These are phyloP conservation scores for Euglossa dilemma DNA, from an alignment of 1,140 invertebrate species.

Conservation along the genomic window DNA sequence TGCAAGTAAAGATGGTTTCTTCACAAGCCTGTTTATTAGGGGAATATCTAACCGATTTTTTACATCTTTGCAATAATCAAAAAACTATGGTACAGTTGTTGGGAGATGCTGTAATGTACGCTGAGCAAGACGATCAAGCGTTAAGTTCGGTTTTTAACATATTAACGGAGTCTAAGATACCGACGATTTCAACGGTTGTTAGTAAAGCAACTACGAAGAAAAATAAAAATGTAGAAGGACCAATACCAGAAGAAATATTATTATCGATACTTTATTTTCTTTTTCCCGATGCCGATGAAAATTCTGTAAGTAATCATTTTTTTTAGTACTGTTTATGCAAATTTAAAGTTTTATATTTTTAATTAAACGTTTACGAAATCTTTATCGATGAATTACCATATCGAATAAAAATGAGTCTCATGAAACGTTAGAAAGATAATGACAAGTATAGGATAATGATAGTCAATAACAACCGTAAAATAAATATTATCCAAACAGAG, in stretches of 20 bases:
- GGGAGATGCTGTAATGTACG: constrained; percentile 81
- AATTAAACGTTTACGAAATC: too few species aligned
- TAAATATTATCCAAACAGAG: too few species aligned
- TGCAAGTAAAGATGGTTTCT: constrained; percentile 85
- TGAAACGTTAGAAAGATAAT: too few species aligned
- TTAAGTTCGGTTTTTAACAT: constrained; percentile 81
- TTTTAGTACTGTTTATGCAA: background rate
- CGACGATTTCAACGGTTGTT: constrained; percentile 83
- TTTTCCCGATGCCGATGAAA: constrained; percentile 93
- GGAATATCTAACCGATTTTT: constrained; percentile 85
- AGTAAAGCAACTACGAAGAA: constrained; percentile 78
- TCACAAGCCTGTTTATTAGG: constrained; percentile 86
- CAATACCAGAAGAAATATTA: constrained; percentile 89
- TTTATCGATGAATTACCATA: too few species aligned
- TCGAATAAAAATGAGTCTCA: too few species aligned
- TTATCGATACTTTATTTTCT: constrained; percentile 92
- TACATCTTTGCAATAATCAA: constrained; percentile 80
- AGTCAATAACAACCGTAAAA: too few species aligned
- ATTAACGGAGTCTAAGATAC: constrained; percentile 84
- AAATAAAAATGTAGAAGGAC: constrained; percentile 84
- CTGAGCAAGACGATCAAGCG: constrained; percentile 70
- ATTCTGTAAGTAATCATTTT: constrained; percentile 76
- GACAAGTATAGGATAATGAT: too few species aligned
- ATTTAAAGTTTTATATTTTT: background rate
- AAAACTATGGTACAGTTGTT: constrained; percentile 84